A percentile compares a stretch with the other conserved stretches of the same genome.
Conservation (phyloP, 2,113 vertebrate genomes). For the Pionites leucogaster region DNA sequence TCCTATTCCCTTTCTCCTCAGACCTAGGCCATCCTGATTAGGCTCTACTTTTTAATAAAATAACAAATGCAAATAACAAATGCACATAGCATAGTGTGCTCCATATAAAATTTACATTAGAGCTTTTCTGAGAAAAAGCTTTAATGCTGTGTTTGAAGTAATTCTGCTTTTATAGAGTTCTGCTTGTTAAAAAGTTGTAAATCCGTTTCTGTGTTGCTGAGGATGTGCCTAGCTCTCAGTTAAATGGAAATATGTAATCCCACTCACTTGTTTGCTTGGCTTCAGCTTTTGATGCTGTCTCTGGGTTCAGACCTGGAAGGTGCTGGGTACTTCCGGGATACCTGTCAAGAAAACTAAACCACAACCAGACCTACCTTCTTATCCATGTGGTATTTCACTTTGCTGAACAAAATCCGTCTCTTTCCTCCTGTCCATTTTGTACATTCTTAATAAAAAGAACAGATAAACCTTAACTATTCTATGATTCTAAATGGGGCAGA, state of each 20-base stretch:
- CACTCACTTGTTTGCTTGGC: background rate
- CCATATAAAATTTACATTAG: conserved; percentile 54
- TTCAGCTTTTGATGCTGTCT: background rate
- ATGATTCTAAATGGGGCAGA: background rate
- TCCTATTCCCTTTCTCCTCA: conserved; percentile 19
- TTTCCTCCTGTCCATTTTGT: background rate
- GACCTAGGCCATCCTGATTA: conserved; percentile 30
- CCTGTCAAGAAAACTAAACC: background rate
- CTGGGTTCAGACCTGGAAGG: background rate
- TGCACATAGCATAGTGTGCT: background rate
- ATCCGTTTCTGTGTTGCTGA: background rate
- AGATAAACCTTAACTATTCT: background rate
- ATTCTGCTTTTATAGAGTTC: conserved; percentile 54
- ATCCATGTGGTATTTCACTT: background rate
- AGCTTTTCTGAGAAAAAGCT: conserved; percentile 44
- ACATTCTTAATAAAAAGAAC: background rate
- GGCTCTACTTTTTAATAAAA: conserved; percentile 50
- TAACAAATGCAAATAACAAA: conserved; percentile 55
- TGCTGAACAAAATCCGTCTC: background rate
- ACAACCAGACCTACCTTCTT: background rate
- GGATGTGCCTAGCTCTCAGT: background rate
- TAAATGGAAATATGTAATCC: conserved; percentile 38
- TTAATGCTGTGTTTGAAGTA: conserved; percentile 55
- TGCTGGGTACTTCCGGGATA: background rate
- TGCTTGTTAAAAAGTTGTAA: conserved; percentile 57